Conservation (phyloP, 2,888 invertebrate genomes). For the Torymus aiolomorphi region DNA sequence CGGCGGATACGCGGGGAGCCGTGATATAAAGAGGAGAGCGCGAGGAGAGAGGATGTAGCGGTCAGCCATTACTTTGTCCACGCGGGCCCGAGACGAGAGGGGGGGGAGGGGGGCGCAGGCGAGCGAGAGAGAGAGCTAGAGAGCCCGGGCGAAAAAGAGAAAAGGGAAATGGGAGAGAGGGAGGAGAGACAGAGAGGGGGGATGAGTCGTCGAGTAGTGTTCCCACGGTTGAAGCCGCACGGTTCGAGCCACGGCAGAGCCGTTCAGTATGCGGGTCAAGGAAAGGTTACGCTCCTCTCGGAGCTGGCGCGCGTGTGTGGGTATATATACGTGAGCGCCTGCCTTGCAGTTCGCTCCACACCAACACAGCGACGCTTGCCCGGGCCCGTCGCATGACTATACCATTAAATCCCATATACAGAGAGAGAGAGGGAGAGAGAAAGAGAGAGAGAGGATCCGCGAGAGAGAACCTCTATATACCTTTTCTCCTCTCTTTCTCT, state of each 20-base stretch:
- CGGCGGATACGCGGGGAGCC: conserved; percentile 55
- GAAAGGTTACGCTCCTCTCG: conserved; percentile 78
- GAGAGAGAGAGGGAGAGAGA: conserved; percentile 37
- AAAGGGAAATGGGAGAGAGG: conserved; percentile 49
- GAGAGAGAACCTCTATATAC: conserved; percentile 5
- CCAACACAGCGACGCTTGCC: conserved; percentile 26
- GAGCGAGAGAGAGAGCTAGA: conserved; percentile 64
- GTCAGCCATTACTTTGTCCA: conserved; percentile 72
- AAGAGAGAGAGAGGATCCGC: conserved; percentile 46
- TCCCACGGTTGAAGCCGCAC: conserved; percentile 80
- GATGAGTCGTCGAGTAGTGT: conserved; percentile 73
- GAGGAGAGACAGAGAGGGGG: conserved; percentile 46
- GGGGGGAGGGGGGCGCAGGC: conserved; percentile 52
- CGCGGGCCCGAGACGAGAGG: conserved; percentile 62
- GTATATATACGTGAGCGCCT: conserved; percentile 13
- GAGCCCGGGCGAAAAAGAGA: conserved; percentile 65
- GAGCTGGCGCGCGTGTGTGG: conserved; percentile 19
- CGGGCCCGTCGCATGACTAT: conserved; percentile 66
- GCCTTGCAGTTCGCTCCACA: conserved; percentile 4
- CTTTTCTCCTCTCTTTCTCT: conserved; percentile 12
- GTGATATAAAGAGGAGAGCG: conserved; percentile 51
- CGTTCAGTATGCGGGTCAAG: conserved; percentile 81
- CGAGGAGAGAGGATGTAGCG: conserved; percentile 58
- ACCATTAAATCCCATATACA: conserved; percentile 69
- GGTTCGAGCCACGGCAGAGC: conserved; percentile 80